Evolutionary conservation across 2,797 vertebrate genomes (phyloP).

Genomic region (Uromys caudimaculatus): DNA sequence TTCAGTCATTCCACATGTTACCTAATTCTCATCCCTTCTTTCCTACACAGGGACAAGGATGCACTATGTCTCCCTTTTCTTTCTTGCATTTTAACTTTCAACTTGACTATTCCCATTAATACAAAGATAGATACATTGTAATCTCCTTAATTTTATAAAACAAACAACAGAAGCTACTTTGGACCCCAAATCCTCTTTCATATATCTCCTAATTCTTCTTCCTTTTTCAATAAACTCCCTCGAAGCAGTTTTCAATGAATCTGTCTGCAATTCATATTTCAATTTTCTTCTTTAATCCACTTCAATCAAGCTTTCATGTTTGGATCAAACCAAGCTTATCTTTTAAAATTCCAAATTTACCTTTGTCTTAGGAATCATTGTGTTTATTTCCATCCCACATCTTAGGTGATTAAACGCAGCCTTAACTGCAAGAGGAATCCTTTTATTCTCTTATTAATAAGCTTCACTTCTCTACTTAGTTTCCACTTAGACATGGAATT

Average conservation of each 20-base stretch:
- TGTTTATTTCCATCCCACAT: not conserved
- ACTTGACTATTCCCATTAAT: not conserved
- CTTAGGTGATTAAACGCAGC: not conserved
- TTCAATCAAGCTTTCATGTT: not conserved
- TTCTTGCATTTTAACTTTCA: not conserved
- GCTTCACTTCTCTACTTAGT: not conserved
- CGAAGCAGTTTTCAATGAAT: not conserved
- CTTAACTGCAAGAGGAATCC: not conserved
- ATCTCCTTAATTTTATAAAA: conserved; percentile 3
- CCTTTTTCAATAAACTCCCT: not conserved
- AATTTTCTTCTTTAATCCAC: not conserved
- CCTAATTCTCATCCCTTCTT: not conserved
- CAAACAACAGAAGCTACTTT: not conserved
- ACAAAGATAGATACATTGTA: not conserved
- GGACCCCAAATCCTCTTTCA: not conserved
- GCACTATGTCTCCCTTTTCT: not conserved
- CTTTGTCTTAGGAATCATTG: not conserved
- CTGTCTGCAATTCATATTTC: not conserved
- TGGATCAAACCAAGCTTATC: not conserved
- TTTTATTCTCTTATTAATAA: not conserved
- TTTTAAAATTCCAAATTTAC: not conserved
- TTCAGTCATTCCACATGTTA: not conserved
- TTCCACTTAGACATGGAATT: not conserved
- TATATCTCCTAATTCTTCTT: not conserved
- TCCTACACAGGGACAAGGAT: not conserved